These are phyloP conservation scores for Drosophila baimaii DNA, from an alignment of 1,140 invertebrate species.

Conservation along the genomic window DNA sequence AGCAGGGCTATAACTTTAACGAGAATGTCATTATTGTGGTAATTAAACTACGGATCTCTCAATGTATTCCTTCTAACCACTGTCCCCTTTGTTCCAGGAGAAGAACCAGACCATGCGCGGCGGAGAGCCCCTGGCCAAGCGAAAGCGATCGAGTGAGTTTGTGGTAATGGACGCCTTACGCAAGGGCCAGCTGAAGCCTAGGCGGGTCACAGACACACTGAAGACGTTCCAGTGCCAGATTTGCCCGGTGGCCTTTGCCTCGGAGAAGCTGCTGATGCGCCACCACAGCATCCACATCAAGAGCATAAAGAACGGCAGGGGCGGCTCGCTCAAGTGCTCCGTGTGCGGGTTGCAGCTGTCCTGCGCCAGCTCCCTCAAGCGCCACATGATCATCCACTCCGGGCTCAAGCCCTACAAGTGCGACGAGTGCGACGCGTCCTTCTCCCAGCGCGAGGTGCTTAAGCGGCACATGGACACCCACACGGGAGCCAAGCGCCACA, in stretches of 20 bases:
- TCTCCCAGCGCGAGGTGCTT: slow-evolving; percentile 92
- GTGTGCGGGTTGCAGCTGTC: slow-evolving; percentile 93
- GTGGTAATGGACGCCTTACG: slow-evolving; percentile 45
- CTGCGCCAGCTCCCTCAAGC: slow-evolving; percentile 90
- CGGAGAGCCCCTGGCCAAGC: not conserved
- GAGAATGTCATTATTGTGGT: slow-evolving; percentile 69
- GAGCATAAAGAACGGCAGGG: slow-evolving; percentile 84
- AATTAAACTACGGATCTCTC: not conserved
- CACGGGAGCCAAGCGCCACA: slow-evolving; percentile 92
- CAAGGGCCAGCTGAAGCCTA: not conserved
- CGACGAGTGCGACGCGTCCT: slow-evolving; percentile 89
- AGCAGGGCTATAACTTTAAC: slow-evolving; percentile 53
- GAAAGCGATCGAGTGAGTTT: slow-evolving; percentile 34
- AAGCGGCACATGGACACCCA: slow-evolving; percentile 94
- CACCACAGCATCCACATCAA: slow-evolving; percentile 87
- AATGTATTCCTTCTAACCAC: not conserved
- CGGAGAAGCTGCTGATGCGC: slow-evolving; percentile 86
- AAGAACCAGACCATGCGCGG: slow-evolving; percentile 38
- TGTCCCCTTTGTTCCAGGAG: slow-evolving; percentile 19
- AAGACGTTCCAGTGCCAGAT: slow-evolving; percentile 86
- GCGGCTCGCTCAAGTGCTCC: slow-evolving; percentile 85
- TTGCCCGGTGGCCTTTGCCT: slow-evolving; percentile 86
- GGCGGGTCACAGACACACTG: slow-evolving; percentile 71
- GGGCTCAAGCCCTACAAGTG: slow-evolving; percentile 92
- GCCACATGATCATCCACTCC: slow-evolving; percentile 91